Evolutionary conservation across 1,140 invertebrate genomes (phyloP).

Genomic region (Lordiphosa clarofinis): DNA sequence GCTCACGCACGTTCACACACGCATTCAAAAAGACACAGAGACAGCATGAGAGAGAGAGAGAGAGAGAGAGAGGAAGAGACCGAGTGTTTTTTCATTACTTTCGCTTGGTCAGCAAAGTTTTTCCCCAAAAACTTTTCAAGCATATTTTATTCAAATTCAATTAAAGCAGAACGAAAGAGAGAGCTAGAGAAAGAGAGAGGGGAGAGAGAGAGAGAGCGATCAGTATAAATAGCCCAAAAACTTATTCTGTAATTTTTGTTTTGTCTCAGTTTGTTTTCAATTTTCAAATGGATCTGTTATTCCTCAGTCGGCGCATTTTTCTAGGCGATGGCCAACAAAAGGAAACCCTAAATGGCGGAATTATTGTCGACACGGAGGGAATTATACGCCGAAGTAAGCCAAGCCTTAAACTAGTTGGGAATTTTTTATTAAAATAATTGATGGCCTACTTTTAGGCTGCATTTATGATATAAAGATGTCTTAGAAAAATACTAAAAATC

Average conservation of each 20-base stretch:
- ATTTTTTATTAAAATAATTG: neutral
- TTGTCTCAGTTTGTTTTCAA: constrained; percentile 19
- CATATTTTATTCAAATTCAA: constrained; percentile 20
- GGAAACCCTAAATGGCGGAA: constrained; percentile 61
- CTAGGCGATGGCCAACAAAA: constrained; percentile 51
- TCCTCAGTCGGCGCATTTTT: constrained; percentile 73
- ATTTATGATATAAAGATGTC: too few relatives aligned
- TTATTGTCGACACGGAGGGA: constrained; percentile 71
- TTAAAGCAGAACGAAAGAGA: constrained; percentile 9
- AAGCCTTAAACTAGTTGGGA: neutral
- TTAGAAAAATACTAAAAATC: too few relatives aligned
- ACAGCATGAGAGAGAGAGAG: neutral
- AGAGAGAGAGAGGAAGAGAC: neutral
- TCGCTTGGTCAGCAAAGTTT: constrained; percentile 42
- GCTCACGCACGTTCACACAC: constrained; percentile 8
- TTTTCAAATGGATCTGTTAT: constrained; percentile 69
- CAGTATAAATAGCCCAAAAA: constrained; percentile 4
- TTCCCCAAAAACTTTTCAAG: constrained; percentile 24
- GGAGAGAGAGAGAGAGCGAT: neutral
- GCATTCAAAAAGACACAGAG: too few relatives aligned
- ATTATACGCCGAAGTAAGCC: constrained; percentile 54
- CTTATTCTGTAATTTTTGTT: neutral
- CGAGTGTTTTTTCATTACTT: constrained; percentile 30
- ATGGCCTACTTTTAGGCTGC: neutral
- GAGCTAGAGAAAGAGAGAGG: neutral